These are phyloP conservation scores for Phylloscopus trochilus DNA, from an alignment of 2,113 vertebrate species.

Conservation along the genomic window DNA sequence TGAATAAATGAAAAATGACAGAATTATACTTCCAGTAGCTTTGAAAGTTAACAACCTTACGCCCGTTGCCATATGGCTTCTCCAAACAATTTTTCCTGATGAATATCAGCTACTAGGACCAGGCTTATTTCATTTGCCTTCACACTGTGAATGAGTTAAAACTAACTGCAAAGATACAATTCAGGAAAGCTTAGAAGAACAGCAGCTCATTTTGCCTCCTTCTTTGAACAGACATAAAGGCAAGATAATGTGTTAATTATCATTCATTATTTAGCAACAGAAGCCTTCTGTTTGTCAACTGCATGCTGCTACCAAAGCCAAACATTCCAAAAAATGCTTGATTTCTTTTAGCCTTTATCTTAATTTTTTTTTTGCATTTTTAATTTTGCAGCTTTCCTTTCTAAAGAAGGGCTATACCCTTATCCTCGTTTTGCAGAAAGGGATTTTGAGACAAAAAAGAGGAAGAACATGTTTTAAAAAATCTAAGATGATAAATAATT, in stretches of 20 bases:
- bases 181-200: constrained; percentile 41
- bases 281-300: constrained; percentile 65
- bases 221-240: constrained; percentile 55
- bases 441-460: not conserved
- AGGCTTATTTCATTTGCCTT: constrained; percentile 53
- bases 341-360: constrained; percentile 1
- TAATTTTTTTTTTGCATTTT: not conserved
- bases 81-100: constrained; percentile 59
- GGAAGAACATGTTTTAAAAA: not conserved
- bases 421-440: not conserved
- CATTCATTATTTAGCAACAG: constrained; percentile 66
- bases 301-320: constrained; percentile 38
- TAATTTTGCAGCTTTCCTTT: constrained; percentile 25
- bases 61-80: constrained; percentile 65
- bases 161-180: constrained; percentile 13
- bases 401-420: not conserved
- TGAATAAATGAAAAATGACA: constrained; percentile 73
- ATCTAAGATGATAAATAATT: not conserved
- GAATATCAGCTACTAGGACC: constrained; percentile 53
- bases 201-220: constrained; percentile 53
- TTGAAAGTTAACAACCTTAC: constrained; percentile 68
- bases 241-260: constrained; percentile 64
- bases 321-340: constrained; percentile 1
- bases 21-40: constrained; percentile 68
- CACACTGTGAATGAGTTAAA: constrained; percentile 55